These are phyloP conservation scores for Leistus spinibarbis DNA, from an alignment of 2,888 invertebrate species.

Conservation along the genomic window DNA sequence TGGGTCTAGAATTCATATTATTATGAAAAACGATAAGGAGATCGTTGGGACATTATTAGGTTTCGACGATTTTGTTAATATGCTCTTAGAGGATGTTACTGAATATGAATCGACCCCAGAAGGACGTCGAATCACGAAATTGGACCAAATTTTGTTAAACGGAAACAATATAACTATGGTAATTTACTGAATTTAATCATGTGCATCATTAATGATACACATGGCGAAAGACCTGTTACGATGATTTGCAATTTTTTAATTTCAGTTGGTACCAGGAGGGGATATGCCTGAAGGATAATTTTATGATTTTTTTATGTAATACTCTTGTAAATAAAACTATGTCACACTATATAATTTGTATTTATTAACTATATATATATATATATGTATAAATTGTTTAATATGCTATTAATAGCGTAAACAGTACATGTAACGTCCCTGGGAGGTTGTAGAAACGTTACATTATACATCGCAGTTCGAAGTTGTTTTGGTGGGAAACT, in stretches of 20 bases:
- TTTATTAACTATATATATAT: not conserved
- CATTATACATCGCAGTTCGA: too few species aligned
- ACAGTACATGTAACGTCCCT: too few species aligned
- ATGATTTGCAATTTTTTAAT: slow-evolving; percentile 45
- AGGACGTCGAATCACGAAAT: slow-evolving; percentile 91
- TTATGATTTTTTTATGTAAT: not conserved
- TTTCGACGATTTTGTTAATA: slow-evolving; percentile 98
- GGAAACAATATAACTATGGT: slow-evolving; percentile 99
- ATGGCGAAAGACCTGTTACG: not conserved
- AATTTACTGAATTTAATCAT: slow-evolving; percentile 41
- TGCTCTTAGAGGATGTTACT: slow-evolving; percentile 96
- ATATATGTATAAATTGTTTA: not conserved
- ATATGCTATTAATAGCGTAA: too few species aligned
- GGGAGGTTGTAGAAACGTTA: too few species aligned
- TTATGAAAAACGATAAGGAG: slow-evolving; percentile 99
- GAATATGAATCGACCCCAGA: slow-evolving; percentile 98
- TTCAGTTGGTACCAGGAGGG: slow-evolving; percentile 79
- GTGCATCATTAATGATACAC: not conserved
- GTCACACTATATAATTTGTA: not conserved
- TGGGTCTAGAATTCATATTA: slow-evolving; percentile 97
- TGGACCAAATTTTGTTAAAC: slow-evolving; percentile 97
- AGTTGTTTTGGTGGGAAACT: too few species aligned
- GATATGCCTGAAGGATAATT: slow-evolving; percentile 69
- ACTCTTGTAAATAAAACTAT: not conserved
- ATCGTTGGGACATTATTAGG: slow-evolving; percentile 97